Percentiles rank a stretch among this genome's conserved stretches.
phyloP scores from a whole-genome alignment of 2,888 invertebrate genomes.

The Netelia melanura region DNA sequence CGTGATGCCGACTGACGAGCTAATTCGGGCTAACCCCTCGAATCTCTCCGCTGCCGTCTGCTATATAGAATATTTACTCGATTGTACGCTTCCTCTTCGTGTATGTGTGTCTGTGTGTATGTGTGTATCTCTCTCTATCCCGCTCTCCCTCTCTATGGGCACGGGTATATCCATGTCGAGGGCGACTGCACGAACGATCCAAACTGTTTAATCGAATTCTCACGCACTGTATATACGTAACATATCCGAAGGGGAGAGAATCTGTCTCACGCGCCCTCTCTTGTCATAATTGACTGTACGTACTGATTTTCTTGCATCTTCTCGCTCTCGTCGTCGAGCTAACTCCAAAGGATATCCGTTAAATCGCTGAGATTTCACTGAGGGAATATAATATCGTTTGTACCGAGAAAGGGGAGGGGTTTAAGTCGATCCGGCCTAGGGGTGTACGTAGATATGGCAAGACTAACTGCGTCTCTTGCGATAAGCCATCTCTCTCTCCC shows the following conservation, averaged over 20 bases:
- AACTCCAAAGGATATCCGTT: constrained; percentile 66
- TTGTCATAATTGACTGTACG: constrained; percentile 40
- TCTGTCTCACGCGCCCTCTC: constrained; percentile 1
- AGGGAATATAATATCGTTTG: constrained; percentile 37
- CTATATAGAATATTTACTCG: constrained; percentile 43
- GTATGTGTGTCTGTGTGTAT: not conserved
- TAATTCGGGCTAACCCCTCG: constrained; percentile 48
- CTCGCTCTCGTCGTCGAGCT: constrained; percentile 47
- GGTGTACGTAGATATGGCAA: constrained; percentile 33
- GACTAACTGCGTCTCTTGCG: constrained; percentile 67
- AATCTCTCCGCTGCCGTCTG: not conserved
- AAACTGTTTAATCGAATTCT: constrained; percentile 57
- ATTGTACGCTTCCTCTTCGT: constrained; percentile 14
- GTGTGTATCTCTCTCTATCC: too few relatives aligned
- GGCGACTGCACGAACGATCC: constrained; percentile 38
- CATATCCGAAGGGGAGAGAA: not conserved
- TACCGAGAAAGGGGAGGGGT: constrained; percentile 18
- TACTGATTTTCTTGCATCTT: constrained; percentile 25
- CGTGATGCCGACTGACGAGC: constrained; percentile 53
- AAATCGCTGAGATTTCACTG: constrained; percentile 64
- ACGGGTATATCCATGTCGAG: constrained; percentile 16
- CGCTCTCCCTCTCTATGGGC: too few relatives aligned
- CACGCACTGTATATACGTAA: constrained; percentile 39
- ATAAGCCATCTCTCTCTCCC: constrained; percentile 53
- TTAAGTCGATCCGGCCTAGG: constrained; percentile 30